Evolutionary conservation across 2,113 vertebrate species (phyloP).

Genomic region (Sinosuthora webbiana): DNA sequence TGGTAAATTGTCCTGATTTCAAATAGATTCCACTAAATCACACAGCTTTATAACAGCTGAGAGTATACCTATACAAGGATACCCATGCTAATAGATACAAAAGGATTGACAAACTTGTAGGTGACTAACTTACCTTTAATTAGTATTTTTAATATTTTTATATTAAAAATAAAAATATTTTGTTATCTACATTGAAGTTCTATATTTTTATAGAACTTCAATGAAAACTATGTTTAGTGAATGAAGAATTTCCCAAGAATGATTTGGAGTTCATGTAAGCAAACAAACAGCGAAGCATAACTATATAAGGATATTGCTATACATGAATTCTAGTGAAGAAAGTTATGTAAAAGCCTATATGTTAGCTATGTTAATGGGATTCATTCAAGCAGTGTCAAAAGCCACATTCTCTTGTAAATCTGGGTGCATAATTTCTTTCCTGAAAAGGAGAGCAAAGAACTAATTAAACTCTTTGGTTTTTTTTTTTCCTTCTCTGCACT

Average conservation of each 20-base stretch:
- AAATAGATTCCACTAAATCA: background rate
- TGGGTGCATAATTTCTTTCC: background rate
- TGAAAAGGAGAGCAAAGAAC: background rate
- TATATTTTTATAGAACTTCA: background rate
- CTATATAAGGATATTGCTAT: background rate
- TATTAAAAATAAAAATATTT: background rate
- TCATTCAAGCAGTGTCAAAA: background rate
- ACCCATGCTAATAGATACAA: background rate
- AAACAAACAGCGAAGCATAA: background rate
- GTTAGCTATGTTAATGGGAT: background rate
- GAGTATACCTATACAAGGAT: background rate
- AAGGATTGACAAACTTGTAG: background rate
- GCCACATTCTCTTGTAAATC: background rate
- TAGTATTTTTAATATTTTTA: background rate
- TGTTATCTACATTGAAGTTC: background rate
- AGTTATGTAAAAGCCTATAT: background rate
- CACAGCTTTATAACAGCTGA: background rate
- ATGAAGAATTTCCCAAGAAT: background rate
- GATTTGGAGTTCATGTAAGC: background rate
- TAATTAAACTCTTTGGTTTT: background rate
- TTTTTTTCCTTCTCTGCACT: background rate
- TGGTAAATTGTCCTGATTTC: background rate
- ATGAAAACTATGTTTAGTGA: background rate
- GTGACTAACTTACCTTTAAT: background rate
- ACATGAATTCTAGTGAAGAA: background rate